Base-by-base conservation (phyloP, 2,113 vertebrate genomes). In the Hippocampus abdominalis region DNA sequence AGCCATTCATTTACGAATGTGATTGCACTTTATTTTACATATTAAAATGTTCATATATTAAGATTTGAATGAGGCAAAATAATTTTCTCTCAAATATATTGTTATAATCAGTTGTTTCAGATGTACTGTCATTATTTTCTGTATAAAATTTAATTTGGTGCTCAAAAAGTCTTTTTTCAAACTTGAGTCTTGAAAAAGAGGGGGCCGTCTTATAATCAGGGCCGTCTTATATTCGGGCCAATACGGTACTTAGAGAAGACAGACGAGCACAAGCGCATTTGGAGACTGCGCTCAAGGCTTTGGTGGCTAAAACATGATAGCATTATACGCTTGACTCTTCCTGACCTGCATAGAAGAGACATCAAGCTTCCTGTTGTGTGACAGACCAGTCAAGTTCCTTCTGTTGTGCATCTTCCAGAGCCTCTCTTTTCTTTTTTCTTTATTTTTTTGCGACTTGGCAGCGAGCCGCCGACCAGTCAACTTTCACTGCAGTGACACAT, bases 401-500 rank as follows among this genome's bases (percentile, higher is more conserved):
- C 70, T 76, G 68, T 69, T 80, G 74, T 23, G 27, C 78, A 73
- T 81, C 70, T 69, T 79, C 53, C 15, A 72, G 74, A 81, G 69
- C 46, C 39, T 36, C 62, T 72, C 63, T 75, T 80, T 18, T 6
- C 57, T 77, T 81, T 78, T 18, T 49, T 49, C 6, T 48, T 48
- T 20, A 3, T 44, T 87, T 77, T 67, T 66, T 44, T 18, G 42
- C 9, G 42, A 72, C 75, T 81, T 86, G 75, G 81, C 78, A 78
- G 79, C 4, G 3, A 54, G 73, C 72, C 70, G 56, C 39, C 9
- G 71, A 79, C 70, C 72, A 80, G 78, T 84, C 73, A 75, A 76
- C 75, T 75, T 84, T 80, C 72, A 77, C 81, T 73, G 76, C 82
- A 72, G 70, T 78, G 75, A 78, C 75, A 78, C 79, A 80, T 77